Evolutionary conservation across 1,140 invertebrate species (phyloP).

Genomic region (Drosophila lacertosa): DNA sequence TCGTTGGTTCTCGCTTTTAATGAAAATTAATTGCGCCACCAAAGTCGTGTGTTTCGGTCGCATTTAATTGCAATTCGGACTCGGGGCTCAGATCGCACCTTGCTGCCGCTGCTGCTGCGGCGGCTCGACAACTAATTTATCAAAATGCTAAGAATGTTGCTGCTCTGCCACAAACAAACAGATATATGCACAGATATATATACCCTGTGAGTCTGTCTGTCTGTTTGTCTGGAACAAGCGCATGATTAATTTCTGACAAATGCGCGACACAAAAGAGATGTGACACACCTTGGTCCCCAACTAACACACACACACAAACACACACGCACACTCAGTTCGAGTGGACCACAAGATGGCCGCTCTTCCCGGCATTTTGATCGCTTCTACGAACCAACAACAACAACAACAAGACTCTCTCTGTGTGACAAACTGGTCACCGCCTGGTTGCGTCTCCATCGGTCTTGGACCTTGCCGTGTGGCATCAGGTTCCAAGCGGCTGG

Average conservation of each 20-base stretch:
- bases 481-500: constrained; percentile 70
- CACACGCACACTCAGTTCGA: no score
- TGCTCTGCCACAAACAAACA: constrained; percentile 24
- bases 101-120: no score
- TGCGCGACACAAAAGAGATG: constrained; percentile 81
- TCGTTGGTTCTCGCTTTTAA: constrained; percentile 53
- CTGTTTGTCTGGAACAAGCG: constrained; percentile 64
- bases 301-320: no score
- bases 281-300: constrained; percentile 68
- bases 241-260: constrained; percentile 83
- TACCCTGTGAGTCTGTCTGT: constrained; percentile 1
- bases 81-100: constrained; percentile 55
- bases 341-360: constrained; percentile 62
- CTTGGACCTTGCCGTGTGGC: constrained; percentile 65
- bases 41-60: constrained; percentile 78
- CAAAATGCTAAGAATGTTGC: constrained; percentile 55
- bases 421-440: constrained; percentile 43
- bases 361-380: constrained; percentile 42
- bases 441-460: constrained; percentile 30
- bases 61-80: constrained; percentile 78
- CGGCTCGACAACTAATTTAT: constrained; percentile 58
- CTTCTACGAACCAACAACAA: constrained; percentile 36
- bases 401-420: background rate
- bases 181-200: constrained; percentile 7
- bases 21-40: constrained; percentile 81